Percentiles rank a stretch among this genome's conserved stretches.
These are phyloP conservation scores for Catharus fuscescens DNA, from an alignment of 2,113 vertebrate genomes.

Conservation along the genomic window DNA sequence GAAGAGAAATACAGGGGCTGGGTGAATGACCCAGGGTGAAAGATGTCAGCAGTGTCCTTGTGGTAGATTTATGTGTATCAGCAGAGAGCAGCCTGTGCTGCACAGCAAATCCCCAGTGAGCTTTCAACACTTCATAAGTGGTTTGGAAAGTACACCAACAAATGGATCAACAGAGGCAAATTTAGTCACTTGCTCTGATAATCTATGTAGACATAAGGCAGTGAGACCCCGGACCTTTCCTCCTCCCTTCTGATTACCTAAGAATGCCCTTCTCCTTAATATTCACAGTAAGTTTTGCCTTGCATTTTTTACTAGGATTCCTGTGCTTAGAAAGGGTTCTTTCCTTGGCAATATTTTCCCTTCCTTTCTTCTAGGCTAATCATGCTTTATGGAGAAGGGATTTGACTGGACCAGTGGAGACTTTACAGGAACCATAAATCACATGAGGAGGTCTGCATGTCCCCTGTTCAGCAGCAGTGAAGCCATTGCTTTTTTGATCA, in stretches of 20 bases:
- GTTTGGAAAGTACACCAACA: background rate
- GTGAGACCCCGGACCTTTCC: background rate
- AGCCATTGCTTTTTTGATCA: background rate
- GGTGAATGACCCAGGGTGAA: background rate
- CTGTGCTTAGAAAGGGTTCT: background rate
- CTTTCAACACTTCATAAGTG: background rate
- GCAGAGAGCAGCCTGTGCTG: background rate
- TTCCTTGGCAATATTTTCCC: background rate
- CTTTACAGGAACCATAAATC: background rate
- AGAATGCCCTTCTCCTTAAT: background rate
- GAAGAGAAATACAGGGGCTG: background rate
- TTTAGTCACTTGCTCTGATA: background rate
- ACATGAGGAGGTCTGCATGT: background rate
- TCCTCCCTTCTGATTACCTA: background rate
- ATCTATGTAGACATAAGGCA: background rate
- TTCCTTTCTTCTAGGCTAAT: background rate
- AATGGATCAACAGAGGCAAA: background rate
- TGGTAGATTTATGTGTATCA: background rate
- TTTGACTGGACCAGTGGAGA: background rate
- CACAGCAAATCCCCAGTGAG: background rate
- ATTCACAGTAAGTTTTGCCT: background rate
- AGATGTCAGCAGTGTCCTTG: background rate
- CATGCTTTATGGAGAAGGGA: background rate
- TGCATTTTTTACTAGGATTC: background rate
- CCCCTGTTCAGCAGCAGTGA: background rate